Percentiles rank a stretch among this genome's conserved stretches.
Conservation (phyloP, 2,113 vertebrate genomes). For the Tretioscincus oriximinensis region DNA sequence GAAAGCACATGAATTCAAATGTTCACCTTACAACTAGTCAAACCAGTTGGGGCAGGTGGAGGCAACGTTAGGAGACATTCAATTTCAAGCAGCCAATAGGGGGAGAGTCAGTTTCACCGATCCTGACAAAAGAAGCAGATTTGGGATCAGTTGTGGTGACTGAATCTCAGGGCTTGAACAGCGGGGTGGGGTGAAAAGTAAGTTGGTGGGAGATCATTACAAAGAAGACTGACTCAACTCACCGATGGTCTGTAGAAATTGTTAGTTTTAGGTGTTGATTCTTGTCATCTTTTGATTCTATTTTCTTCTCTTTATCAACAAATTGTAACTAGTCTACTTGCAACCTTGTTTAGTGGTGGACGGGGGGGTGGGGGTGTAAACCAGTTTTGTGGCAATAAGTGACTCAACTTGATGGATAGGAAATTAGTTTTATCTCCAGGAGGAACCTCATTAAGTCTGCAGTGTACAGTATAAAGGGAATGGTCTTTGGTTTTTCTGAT, state of each 20-base stretch:
- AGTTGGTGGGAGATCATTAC: not conserved
- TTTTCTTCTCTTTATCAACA: not conserved
- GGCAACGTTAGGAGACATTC: conserved; percentile 61
- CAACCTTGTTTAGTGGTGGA: not conserved
- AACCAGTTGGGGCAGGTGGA: conserved; percentile 93
- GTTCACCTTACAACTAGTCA: conserved; percentile 91
- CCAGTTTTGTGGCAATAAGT: not conserved
- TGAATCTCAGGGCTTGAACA: not conserved
- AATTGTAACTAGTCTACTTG: too few species aligned
- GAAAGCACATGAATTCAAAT: conserved; percentile 80
- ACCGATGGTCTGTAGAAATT: fast-evolving
- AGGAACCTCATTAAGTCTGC: too few species aligned
- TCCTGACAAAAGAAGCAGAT: not conserved
- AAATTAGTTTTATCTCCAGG: not conserved
- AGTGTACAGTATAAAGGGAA: fast-evolving
- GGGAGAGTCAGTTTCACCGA: conserved; percentile 24
- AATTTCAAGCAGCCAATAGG: conserved; percentile 45
- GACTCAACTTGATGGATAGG: fast-evolving
- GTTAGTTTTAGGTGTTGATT: fast-evolving
- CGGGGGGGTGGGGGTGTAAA: fast-evolving
- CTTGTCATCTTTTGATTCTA: fast-evolving
- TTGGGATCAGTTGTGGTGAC: not conserved
- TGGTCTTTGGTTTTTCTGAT: not conserved
- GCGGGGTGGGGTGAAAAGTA: not conserved
- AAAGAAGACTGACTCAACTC: not conserved